Conservation (phyloP, 2,888 invertebrate species). For the Tachystola acroxantha region DNA sequence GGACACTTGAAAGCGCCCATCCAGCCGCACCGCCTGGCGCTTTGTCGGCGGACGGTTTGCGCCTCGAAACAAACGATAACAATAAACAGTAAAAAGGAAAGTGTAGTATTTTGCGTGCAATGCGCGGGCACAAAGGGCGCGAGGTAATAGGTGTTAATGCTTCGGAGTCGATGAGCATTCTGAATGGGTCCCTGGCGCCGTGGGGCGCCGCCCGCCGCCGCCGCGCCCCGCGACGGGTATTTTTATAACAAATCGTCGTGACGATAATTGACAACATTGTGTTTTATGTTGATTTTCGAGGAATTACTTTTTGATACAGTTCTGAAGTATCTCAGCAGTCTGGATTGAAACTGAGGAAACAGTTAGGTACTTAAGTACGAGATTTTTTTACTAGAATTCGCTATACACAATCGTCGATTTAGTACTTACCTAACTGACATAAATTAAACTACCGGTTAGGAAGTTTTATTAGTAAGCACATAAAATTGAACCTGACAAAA, state of each 20-base stretch:
- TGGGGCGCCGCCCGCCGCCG: conserved; percentile 22
- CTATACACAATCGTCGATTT: too few species aligned
- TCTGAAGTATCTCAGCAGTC: too few species aligned
- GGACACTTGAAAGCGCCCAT: conserved; percentile 68
- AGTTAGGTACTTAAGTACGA: too few species aligned
- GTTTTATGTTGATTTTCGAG: conserved; percentile 26
- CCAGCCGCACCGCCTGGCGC: conserved; percentile 59
- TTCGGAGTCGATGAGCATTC: conserved; percentile 56
- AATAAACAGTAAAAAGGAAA: conserved; percentile 76
- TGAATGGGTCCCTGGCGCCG: conserved; percentile 41
- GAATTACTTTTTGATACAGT: neutral
- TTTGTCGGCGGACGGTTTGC: conserved; percentile 70
- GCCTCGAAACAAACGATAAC: conserved; percentile 72
- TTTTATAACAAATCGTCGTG: conserved; percentile 69
- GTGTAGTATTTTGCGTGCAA: conserved; percentile 70
- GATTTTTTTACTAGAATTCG: too few species aligned
- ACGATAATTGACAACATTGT: conserved; percentile 61
- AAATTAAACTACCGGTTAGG: too few species aligned
- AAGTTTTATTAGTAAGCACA: too few species aligned
- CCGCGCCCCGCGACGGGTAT: conserved; percentile 23
- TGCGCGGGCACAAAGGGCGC: conserved; percentile 53
- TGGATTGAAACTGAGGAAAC: too few species aligned
- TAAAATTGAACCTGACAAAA: too few species aligned
- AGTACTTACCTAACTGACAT: too few species aligned
- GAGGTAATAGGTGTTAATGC: conserved; percentile 70